Conservation (phyloP, 1,140 invertebrate genomes). For the Hesperophylax magnus region DNA sequence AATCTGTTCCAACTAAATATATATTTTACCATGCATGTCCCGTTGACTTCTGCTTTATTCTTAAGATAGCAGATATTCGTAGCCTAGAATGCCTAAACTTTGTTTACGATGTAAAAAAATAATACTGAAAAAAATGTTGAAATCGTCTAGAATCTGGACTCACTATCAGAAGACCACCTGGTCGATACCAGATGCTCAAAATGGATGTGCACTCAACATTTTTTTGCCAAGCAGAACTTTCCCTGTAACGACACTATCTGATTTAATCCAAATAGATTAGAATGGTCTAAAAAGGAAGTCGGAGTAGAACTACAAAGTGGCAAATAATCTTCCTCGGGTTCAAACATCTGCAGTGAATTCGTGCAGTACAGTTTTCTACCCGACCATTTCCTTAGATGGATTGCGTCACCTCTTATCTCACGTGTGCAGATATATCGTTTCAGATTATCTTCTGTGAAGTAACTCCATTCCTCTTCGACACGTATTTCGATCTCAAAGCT, state of each 20-base stretch:
- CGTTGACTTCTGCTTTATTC: no score
- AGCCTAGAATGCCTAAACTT: no score
- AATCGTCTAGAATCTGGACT: background rate
- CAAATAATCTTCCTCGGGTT: background rate
- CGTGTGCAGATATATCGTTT: slow-evolving; percentile 1
- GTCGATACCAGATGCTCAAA: background rate
- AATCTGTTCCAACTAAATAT: no score
- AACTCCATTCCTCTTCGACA: background rate
- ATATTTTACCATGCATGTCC: no score
- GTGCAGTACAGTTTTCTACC: slow-evolving; percentile 5
- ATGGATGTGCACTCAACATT: background rate
- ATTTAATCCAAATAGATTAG: no score
- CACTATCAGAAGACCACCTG: background rate
- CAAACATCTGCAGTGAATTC: background rate
- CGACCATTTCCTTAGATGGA: slow-evolving; percentile 17
- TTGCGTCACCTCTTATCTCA: slow-evolving; percentile 26
- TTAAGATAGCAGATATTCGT: no score
- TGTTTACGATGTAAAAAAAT: no score
- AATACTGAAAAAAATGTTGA: background rate
- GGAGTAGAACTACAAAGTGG: background rate
- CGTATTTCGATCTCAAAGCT: background rate
- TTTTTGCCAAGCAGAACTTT: no score
- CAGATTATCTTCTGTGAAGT: background rate
- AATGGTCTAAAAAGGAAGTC: no score
- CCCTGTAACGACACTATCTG: no score